A percentile compares a stretch with the other conserved stretches of the same genome.
These are phyloP conservation scores for Microcebus murinus DNA, from an alignment of 2,113 vertebrate species.

Conservation along the genomic window DNA sequence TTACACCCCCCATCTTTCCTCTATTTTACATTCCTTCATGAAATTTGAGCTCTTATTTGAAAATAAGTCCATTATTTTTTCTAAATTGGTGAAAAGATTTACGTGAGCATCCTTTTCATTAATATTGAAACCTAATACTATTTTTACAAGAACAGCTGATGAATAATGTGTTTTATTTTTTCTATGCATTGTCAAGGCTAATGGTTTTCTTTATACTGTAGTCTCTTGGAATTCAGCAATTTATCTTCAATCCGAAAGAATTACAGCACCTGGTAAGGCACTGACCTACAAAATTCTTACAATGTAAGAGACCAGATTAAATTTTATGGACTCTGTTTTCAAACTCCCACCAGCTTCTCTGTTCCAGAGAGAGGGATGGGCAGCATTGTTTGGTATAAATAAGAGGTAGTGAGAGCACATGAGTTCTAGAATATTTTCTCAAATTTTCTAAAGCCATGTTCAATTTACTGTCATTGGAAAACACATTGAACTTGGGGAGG, in stretches of 20 bases:
- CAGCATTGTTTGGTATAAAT: constrained; percentile 71
- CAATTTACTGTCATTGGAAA: constrained; percentile 77
- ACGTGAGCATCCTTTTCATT: constrained; percentile 53
- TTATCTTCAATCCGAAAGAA: constrained; percentile 80
- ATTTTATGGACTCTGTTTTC: constrained; percentile 73
- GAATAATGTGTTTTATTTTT: constrained; percentile 78
- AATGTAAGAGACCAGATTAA: constrained; percentile 76
- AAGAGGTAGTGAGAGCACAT: constrained; percentile 32
- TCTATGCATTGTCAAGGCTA: constrained; percentile 79
- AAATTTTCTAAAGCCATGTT: constrained; percentile 57
- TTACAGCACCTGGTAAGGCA: constrained; percentile 75
- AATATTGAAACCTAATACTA: constrained; percentile 62
- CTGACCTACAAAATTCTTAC: constrained; percentile 76
- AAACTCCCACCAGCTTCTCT: constrained; percentile 69
- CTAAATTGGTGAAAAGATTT: constrained; percentile 77
- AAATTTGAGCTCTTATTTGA: constrained; percentile 58
- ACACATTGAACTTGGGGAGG: constrained; percentile 63
- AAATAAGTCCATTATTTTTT: constrained; percentile 76
- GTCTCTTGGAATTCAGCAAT: constrained; percentile 82
- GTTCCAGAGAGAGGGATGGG: constrained; percentile 42
- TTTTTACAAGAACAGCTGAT: constrained; percentile 75
- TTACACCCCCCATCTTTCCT: not conserved
- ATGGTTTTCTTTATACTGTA: constrained; percentile 79
- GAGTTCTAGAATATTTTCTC: constrained; percentile 72
- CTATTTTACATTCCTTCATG: constrained; percentile 62